A percentile compares a stretch with the other conserved stretches of the same genome.
Conservation (phyloP, 2,888 invertebrate genomes). For the Dasysyrphus albostriatus region DNA sequence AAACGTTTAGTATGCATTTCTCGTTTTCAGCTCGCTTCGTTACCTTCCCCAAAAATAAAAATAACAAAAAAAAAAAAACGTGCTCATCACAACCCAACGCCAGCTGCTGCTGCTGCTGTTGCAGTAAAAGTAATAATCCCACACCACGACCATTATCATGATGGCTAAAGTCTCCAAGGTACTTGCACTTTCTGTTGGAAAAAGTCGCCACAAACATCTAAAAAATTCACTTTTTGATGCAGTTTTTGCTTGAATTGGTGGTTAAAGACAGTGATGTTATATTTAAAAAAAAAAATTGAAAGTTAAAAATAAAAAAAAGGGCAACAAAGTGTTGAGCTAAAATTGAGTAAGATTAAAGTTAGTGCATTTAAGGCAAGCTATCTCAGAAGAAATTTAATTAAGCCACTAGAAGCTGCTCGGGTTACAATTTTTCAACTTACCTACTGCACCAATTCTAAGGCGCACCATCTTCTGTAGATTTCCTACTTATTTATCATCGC, state of each 20-base stretch:
- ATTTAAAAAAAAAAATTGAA: no score
- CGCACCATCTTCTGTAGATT: no score
- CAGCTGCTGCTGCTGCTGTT: constrained; percentile 34
- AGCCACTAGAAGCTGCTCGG: no score
- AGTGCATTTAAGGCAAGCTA: no score
- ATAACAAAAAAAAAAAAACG: constrained; percentile 18
- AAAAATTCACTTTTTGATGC: constrained; percentile 33
- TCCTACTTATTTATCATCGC: no score
- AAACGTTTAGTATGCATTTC: constrained; percentile 62
- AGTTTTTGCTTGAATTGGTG: constrained; percentile 1
- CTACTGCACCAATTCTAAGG: no score
- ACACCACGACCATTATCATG: constrained; percentile 35
- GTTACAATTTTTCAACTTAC: no score
- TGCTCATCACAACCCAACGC: constrained; percentile 42
- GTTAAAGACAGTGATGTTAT: constrained; percentile 8
- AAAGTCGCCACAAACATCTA: constrained; percentile 33
- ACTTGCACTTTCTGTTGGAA: constrained; percentile 64
- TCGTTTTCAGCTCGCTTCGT: constrained; percentile 56
- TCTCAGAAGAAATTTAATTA: no score
- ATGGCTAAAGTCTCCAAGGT: constrained; percentile 23
- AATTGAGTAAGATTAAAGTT: no score
- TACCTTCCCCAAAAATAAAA: constrained; percentile 12
- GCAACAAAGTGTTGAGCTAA: no score
- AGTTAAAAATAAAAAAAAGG: no score
- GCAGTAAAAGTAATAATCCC: constrained; percentile 60